Evolutionary conservation across 2,888 invertebrate species (phyloP).

Genomic region (Zhengitettix transpicula): DNA sequence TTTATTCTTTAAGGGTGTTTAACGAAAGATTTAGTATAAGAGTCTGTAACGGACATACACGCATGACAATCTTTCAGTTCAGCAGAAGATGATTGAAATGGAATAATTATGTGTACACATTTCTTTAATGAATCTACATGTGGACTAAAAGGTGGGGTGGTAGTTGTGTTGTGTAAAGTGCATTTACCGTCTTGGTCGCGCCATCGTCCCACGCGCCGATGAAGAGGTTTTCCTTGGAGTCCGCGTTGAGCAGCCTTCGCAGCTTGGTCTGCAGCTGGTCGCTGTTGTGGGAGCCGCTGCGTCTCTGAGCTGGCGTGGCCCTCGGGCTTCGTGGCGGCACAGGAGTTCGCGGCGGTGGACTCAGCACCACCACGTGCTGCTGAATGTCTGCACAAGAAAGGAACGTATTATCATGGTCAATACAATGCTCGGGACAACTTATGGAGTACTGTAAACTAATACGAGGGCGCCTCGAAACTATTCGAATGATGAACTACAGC

Average conservation of each 20-base stretch:
- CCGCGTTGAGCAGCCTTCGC: conserved; percentile 54
- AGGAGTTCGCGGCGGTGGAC: conserved; percentile 7
- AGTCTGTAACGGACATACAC: no score
- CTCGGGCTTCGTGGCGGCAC: conserved; percentile 12
- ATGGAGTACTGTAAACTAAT: no score
- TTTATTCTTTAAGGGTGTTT: no score
- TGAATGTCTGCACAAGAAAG: conserved; percentile 2
- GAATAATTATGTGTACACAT: no score
- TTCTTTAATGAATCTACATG: background rate
- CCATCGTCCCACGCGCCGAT: conserved; percentile 26
- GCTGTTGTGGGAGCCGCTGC: conserved; percentile 19
- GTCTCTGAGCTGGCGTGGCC: conserved; percentile 12
- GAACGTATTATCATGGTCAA: background rate
- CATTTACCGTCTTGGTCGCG: conserved; percentile 6
- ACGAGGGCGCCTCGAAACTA: no score
- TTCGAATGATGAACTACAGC: no score
- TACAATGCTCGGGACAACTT: no score
- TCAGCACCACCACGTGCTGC: background rate
- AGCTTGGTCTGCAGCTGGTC: conserved; percentile 62
- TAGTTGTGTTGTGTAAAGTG: no score
- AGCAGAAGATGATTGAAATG: no score
- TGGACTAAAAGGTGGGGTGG: background rate
- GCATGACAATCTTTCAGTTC: no score
- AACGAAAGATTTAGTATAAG: no score
- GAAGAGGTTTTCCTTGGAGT: conserved; percentile 53